A percentile compares a stretch with the other conserved stretches of the same genome.
phyloP scores from a whole-genome alignment of 2,888 invertebrate genomes.

The Cryptocephalus primarius region DNA sequence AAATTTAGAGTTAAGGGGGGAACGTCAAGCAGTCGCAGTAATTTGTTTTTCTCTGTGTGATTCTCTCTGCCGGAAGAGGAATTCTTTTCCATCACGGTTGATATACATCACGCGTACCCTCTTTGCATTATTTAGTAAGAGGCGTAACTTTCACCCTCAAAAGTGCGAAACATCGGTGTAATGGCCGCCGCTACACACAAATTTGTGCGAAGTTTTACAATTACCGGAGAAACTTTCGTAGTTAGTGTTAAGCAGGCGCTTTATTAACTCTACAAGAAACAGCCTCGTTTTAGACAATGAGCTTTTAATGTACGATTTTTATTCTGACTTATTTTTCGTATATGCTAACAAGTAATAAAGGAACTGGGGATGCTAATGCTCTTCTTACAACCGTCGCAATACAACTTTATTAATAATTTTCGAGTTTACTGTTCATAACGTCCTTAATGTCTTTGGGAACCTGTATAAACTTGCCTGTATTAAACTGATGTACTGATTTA shows the following conservation, averaged over 20 bases:
- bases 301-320: conserved; percentile 18
- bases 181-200: conserved; percentile 25
- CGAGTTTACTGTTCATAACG: no score
- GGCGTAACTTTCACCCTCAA: conserved; percentile 29
- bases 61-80: conserved; percentile 27
- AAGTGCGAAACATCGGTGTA: conserved; percentile 26
- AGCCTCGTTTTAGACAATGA: conserved; percentile 19
- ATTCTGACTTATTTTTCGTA: conserved; percentile 5
- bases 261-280: conserved; percentile 24
- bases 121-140: conserved; percentile 32
- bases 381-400: no score
- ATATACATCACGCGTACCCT: conserved; percentile 31
- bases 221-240: conserved; percentile 32
- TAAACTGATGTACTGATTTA: no score
- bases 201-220: conserved; percentile 35
- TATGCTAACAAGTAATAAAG: no score
- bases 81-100: conserved; percentile 29
- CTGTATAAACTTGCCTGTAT: no score
- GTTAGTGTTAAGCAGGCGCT: conserved; percentile 30
- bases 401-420: no score
- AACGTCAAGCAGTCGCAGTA: conserved; percentile 11
- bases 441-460: no score
- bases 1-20: conserved; percentile 11
- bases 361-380: no score
- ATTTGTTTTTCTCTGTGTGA: conserved; percentile 19